Conservation (phyloP, 2,113 vertebrate species). For the Vidua macroura region DNA sequence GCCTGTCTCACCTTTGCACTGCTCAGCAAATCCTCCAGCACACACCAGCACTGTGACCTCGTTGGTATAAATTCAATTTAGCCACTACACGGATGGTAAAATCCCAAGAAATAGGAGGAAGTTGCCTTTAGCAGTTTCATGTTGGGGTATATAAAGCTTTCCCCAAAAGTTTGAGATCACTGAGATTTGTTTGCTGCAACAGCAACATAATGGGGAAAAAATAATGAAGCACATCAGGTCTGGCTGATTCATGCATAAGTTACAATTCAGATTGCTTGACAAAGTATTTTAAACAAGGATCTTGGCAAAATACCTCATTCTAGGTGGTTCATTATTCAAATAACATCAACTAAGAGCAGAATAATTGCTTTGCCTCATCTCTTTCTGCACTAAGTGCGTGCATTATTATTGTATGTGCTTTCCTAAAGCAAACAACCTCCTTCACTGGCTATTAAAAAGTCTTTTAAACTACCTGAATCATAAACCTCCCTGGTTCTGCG, state of each 20-base stretch:
- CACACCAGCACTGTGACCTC: background rate
- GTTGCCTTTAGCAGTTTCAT: background rate
- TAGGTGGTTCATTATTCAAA: background rate
- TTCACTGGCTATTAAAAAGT: background rate
- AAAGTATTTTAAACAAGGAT: background rate
- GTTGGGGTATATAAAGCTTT: background rate
- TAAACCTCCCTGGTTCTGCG: background rate
- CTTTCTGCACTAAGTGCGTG: background rate
- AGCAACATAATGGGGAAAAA: background rate
- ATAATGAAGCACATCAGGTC: background rate
- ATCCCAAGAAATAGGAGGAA: background rate
- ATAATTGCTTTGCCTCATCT: background rate
- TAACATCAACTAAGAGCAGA: background rate
- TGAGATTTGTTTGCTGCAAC: background rate
- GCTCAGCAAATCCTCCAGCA: background rate
- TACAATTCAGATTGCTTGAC: background rate
- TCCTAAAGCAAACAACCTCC: background rate
- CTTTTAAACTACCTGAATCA: background rate
- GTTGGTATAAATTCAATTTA: background rate
- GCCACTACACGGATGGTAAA: background rate
- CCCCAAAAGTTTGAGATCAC: background rate
- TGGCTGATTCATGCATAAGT: background rate
- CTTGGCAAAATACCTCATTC: background rate
- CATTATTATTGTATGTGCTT: background rate
- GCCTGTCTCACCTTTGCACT: background rate